Percentiles rank a stretch among this genome's conserved stretches.
Conservation (phyloP, 2,888 invertebrate species). For the Hyalella azteca region DNA sequence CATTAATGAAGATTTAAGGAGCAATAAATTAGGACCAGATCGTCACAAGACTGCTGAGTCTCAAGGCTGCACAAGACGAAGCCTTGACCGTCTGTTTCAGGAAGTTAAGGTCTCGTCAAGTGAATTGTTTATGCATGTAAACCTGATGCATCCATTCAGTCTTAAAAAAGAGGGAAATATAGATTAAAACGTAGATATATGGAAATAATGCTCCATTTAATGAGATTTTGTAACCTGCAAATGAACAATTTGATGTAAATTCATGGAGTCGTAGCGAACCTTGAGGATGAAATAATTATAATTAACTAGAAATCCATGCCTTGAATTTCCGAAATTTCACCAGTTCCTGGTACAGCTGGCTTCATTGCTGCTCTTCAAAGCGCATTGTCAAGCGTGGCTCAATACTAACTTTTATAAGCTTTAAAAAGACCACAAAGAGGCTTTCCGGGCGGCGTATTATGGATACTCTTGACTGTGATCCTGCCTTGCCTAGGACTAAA, state of each 20-base stretch:
- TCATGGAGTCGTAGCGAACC: too few species aligned
- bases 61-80: neutral
- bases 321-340: too few species aligned
- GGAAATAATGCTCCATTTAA: too few species aligned
- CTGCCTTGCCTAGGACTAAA: neutral
- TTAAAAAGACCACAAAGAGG: neutral
- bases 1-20: slow-evolving; percentile 34
- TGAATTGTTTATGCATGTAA: too few species aligned
- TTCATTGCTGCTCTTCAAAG: neutral
- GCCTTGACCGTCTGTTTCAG: neutral
- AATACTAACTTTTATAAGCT: neutral
- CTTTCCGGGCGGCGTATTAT: neutral
- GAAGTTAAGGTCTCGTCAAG: neutral
- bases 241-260: too few species aligned
- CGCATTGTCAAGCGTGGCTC: neutral
- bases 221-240: too few species aligned
- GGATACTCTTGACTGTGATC: neutral
- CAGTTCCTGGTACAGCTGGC: too few species aligned
- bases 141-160: too few species aligned
- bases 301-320: too few species aligned
- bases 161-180: too few species aligned
- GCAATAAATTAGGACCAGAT: slow-evolving; percentile 17
- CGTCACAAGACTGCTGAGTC: slow-evolving; percentile 16
- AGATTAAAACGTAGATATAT: too few species aligned
- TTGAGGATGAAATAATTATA: too few species aligned